phyloP scores from a whole-genome alignment of 1,140 invertebrate species.

The Nephila pilipes region DNA sequence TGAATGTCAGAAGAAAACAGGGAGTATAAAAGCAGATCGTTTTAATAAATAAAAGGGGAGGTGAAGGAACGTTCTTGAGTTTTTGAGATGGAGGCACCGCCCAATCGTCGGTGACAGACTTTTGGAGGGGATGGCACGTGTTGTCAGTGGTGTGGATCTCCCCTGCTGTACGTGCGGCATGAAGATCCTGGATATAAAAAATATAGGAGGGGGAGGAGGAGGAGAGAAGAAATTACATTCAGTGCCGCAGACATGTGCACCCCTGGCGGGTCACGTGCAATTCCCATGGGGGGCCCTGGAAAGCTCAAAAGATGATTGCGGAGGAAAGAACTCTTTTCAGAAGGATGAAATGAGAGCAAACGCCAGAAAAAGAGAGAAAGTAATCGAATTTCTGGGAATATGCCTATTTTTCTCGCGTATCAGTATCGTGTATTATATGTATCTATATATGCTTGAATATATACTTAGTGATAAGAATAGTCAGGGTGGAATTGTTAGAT shows the following conservation, averaged over 20 bases:
- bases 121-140: slow-evolving; percentile 33
- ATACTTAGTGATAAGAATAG: neutral
- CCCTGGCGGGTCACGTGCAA: slow-evolving; percentile 47
- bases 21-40: neutral
- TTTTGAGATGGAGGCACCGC: slow-evolving; percentile 32
- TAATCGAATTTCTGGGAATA: slow-evolving; percentile 52
- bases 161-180: neutral
- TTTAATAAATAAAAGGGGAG: slow-evolving; percentile 21
- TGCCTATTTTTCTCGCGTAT: slow-evolving; percentile 16
- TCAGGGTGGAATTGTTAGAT: neutral
- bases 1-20: neutral
- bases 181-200: too few species aligned
- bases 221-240: slow-evolving; percentile 52
- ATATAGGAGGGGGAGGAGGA: neutral
- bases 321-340: slow-evolving; percentile 69
- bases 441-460: neutral
- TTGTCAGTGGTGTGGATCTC: slow-evolving; percentile 3
- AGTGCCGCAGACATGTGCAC: slow-evolving; percentile 43
- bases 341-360: slow-evolving; percentile 66
- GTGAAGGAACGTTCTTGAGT: neutral
- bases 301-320: slow-evolving; percentile 70
- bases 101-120: slow-evolving; percentile 47
- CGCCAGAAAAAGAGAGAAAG: slow-evolving; percentile 61
- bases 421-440: neutral
- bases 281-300: slow-evolving; percentile 23